Evolutionary conservation across 2,113 vertebrate species (phyloP).

Genomic region (Hippopotamus amphibius): DNA sequence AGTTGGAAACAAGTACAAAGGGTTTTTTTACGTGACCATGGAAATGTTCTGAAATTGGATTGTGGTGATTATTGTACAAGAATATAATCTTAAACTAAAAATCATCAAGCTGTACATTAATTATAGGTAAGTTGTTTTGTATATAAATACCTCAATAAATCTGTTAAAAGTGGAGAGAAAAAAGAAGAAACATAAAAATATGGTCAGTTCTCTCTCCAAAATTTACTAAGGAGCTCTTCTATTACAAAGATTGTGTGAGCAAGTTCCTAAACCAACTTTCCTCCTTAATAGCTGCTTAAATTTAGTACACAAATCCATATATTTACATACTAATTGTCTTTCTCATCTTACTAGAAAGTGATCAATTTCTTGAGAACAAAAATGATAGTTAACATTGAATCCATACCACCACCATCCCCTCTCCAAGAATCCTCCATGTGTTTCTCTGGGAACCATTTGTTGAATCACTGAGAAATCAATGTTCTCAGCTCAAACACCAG

Average conservation of each 20-base stretch:
- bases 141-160: background rate
- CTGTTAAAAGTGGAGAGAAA: background rate
- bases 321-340: background rate
- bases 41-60: background rate
- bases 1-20: background rate
- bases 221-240: background rate
- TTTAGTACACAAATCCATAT: background rate
- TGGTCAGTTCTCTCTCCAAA: background rate
- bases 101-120: background rate
- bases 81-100: background rate
- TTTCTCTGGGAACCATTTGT: background rate
- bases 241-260: background rate
- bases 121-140: background rate
- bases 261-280: background rate
- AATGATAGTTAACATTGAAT: background rate
- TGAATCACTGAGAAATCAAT: background rate
- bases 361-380: background rate
- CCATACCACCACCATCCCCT: background rate
- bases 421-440: background rate
- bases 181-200: background rate
- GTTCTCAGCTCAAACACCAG: background rate
- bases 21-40: background rate
- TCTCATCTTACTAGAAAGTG: slow-evolving; percentile 21
- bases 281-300: background rate
- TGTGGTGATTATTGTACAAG: background rate